These are phyloP conservation scores for Parnassius smintheus DNA, from an alignment of 2,888 invertebrate species.

Conservation along the genomic window DNA sequence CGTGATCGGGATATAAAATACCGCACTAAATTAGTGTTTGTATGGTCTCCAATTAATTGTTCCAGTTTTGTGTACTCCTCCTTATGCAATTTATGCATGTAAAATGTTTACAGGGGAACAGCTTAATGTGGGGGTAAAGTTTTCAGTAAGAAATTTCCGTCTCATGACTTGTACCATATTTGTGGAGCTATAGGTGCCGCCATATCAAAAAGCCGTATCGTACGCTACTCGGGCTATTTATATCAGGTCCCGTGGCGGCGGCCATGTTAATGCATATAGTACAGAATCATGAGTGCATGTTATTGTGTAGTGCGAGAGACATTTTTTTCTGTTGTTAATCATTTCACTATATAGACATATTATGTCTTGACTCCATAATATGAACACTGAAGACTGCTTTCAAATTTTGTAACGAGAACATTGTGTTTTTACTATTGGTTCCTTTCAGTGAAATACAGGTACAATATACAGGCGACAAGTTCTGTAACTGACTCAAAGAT, in stretches of 20 bases:
- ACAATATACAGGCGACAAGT: no score
- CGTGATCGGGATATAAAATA: no score
- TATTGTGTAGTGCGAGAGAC: slow-evolving; percentile 4
- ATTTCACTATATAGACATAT: slow-evolving; percentile 17
- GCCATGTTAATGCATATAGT: slow-evolving; percentile 27
- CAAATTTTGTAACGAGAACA: slow-evolving; percentile 15
- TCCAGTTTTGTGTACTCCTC: no score
- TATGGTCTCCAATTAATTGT: no score
- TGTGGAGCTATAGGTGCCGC: slow-evolving; percentile 17
- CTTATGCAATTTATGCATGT: no score
- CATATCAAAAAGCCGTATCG: slow-evolving; percentile 31
- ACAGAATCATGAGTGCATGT: slow-evolving; percentile 28
- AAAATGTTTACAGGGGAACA: no score
- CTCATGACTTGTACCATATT: slow-evolving; percentile 16
- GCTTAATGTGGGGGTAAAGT: no score
- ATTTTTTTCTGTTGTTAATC: slow-evolving; percentile 30
- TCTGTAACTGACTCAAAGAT: no score
- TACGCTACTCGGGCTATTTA: slow-evolving; percentile 39
- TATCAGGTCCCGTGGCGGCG: slow-evolving; percentile 35
- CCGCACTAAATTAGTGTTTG: no score
- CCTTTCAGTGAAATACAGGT: not conserved
- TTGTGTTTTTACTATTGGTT: not conserved
- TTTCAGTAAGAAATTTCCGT: not conserved
- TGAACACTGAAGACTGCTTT: slow-evolving; percentile 14
- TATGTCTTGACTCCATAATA: slow-evolving; percentile 11